Conservation (phyloP, 2,797 vertebrate genomes). For the Myotis findleyi region DNA sequence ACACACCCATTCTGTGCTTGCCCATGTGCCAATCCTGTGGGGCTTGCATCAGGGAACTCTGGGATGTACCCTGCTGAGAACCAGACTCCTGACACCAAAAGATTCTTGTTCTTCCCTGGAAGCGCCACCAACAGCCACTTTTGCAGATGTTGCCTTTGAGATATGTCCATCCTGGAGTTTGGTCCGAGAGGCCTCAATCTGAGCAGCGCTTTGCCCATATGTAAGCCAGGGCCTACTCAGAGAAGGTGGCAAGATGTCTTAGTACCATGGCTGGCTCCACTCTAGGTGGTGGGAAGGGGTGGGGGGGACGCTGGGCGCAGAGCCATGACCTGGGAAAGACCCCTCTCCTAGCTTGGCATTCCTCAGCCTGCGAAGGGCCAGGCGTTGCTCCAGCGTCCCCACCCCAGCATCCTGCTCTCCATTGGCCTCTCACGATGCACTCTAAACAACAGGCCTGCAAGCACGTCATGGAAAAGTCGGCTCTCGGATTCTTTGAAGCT, state of each 20-base stretch:
- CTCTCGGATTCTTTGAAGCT: not conserved
- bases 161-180: not conserved
- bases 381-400: accelerated
- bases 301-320: not conserved
- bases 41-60: not conserved
- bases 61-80: not conserved
- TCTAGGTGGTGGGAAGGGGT: no score
- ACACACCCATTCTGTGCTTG: not conserved
- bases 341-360: not conserved
- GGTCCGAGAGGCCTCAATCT: not conserved
- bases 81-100: not conserved
- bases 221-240: not conserved
- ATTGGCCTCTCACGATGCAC: not conserved
- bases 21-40: not conserved
- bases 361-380: not conserved
- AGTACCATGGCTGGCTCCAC: not conserved
- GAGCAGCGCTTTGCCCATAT: not conserved
- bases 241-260: not conserved
- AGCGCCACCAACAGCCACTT: not conserved
- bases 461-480: not conserved
- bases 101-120: not conserved
- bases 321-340: not conserved
- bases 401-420: not conserved
- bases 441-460: not conserved
- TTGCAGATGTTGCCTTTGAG: not conserved